These are phyloP conservation scores for Pristionchus mayeri DNA, from an alignment of 2,888 invertebrate species.

Conservation along the genomic window DNA sequence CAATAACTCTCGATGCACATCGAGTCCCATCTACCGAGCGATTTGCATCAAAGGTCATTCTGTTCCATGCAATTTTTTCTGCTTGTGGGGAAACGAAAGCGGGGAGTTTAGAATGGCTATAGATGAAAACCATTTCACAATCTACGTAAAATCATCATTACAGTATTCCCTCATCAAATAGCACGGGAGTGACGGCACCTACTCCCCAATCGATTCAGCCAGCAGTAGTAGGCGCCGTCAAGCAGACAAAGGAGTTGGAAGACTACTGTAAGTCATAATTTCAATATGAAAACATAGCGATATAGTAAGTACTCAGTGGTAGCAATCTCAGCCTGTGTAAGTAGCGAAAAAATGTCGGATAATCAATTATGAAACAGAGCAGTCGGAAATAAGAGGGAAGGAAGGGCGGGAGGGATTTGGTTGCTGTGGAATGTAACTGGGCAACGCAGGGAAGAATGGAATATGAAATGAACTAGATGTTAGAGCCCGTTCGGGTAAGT, in stretches of 20 bases:
- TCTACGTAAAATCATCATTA: too few species aligned
- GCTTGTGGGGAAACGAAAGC: too few species aligned
- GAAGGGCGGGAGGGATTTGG: not conserved
- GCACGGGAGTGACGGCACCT: too few species aligned
- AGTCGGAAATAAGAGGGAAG: not conserved
- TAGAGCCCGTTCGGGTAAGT: not conserved
- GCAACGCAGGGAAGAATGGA: not conserved
- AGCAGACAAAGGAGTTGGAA: not conserved
- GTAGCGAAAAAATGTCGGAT: not conserved
- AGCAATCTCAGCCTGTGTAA: not conserved
- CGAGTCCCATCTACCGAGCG: not conserved
- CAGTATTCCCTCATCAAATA: too few species aligned
- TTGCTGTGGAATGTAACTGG: not conserved
- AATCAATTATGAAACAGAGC: conserved; percentile 20
- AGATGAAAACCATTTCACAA: too few species aligned
- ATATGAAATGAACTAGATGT: not conserved
- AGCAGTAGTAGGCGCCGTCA: too few species aligned
- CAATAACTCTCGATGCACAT: not conserved
- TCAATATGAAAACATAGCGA: not conserved
- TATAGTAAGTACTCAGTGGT: not conserved
- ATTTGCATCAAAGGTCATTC: conserved; percentile 7
- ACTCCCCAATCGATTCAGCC: not conserved
- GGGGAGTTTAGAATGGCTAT: too few species aligned
- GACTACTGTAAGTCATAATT: not conserved
- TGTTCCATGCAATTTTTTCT: too few species aligned